Evolutionary conservation across 64 coral and sea anemone species (phyloP), one percentile per base, ranked within the genome.

Genomic region (Montipora foliosa): DNA sequence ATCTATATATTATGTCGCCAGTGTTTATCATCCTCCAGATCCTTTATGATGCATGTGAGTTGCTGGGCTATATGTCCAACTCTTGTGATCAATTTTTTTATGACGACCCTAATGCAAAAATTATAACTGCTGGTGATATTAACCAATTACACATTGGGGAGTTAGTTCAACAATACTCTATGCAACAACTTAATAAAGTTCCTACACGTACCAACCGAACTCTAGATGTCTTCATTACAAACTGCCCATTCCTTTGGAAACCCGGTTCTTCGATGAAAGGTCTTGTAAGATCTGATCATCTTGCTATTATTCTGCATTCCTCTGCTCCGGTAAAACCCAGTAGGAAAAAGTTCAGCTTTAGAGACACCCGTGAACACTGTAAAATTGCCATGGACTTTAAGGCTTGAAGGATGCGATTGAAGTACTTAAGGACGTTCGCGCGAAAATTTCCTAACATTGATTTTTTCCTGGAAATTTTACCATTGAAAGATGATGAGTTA

Each of bases 11-110:
- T 53, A 53, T 53, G 51, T 53, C 51, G 84, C 84, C 19, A 72
- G 61, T 81, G 59, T 94, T n/a, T 89, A 88, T 53, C 92, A 94
- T 89, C 92, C 92, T 17, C 92, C 92, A 25, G 67, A 94, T 61
- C 84, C 84, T 77, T n/a, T 89, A 94, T 29, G 62, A 94, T 70
- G 59, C 75, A 67, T 53, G 58, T 81, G 61, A 89, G 25, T 44
- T 94, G 12, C 57, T 93, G 5, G 45, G 72, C 47, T 89, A 15
- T 82, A 5, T 89, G 22, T 94, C 87, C 77, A 77, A 89, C 64
- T 44, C 74, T 16, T 83, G 87, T 67, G 78, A 94, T 68, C 19
- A 94, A 47, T 84, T 67, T 47, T 83, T 94, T 5, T 50, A 57
- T 53, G 69, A 75, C 13, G 80, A 94, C 78, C 93, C 93, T 22